Evolutionary conservation across 2,113 vertebrate species (phyloP), one percentile per base, ranked within the genome.

Genomic region (Symphodus melops): DNA sequence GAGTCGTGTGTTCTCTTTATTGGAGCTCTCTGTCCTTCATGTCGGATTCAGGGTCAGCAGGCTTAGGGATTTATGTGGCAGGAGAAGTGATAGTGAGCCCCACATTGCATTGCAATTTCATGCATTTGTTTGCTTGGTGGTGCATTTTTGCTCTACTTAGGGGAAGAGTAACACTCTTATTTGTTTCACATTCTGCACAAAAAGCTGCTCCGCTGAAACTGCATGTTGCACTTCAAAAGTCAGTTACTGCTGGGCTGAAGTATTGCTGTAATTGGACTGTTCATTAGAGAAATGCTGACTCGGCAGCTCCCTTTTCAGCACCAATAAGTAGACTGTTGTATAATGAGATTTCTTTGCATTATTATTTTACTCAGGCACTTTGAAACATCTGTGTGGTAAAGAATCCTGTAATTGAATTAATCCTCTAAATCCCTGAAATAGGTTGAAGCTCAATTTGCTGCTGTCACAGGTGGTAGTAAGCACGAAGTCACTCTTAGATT

Each of bases 241-340:
- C 8, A 21, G 42, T 69, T 62, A 68, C 48, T 55, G 59, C 52
- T 19, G 8, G 48, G 48, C 19, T 19, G 39, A 42, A 70, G 42
- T 52, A 69, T 70, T 33, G 57, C 75, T 74, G 46, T 74, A 79
- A 87, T 82, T 77, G n/a, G 78, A 68, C 42, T 56, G 61, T 76
- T 86, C 66, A 65, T 82, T 70, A 70, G 19, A 55, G 52, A 72
- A 14, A 42, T 7, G 77, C 80, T 82, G 72, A 75, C 44, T 0
- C 9, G 16, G 65, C 82, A 41, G 25, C 65, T 72, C 14, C 13
- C 17, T 13, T n/a, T 41, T 19, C 25, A 25, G 20, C 5, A 46
- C 46, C 14, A 72, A 33, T 56, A 74, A 80, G 36, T 23, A 52
- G 54, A 74, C 69, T 79, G 28, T 66, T 64, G 46, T n/a, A 5